phyloP scores from a whole-genome alignment of 2,888 invertebrate species.

The Phalera bucephala region DNA sequence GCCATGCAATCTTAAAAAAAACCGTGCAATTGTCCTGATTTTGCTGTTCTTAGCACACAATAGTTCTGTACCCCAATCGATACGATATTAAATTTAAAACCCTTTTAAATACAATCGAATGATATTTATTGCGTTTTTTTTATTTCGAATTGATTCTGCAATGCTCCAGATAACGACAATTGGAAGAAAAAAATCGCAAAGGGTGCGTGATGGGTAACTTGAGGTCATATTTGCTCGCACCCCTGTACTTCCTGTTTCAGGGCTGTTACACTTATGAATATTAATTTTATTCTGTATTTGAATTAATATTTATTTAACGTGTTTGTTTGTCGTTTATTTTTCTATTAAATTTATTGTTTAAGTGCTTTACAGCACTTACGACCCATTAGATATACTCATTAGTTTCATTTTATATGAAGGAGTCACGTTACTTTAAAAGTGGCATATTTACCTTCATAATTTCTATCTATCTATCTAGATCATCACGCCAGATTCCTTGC shows the following conservation, averaged over 20 bases:
- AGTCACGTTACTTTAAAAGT: no score
- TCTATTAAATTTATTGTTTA: no score
- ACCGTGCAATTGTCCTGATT: slow-evolving; percentile 48
- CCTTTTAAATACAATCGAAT: slow-evolving; percentile 79
- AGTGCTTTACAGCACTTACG: no score
- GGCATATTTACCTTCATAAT: no score
- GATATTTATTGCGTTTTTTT: slow-evolving; percentile 81
- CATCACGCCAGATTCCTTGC: no score
- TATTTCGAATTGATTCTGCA: slow-evolving; percentile 52
- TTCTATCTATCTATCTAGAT: no score
- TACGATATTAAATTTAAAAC: slow-evolving; percentile 76
- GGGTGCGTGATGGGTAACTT: slow-evolving; percentile 77
- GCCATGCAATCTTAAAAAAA: slow-evolving; percentile 41
- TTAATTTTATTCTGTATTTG: no score
- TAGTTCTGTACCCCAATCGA: slow-evolving; percentile 58
- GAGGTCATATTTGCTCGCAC: slow-evolving; percentile 80
- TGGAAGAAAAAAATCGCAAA: slow-evolving; percentile 45
- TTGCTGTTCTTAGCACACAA: slow-evolving; percentile 53
- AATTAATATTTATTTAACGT: no score
- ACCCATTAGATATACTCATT: no score
- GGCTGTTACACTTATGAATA: slow-evolving; percentile 49
- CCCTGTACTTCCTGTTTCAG: slow-evolving; percentile 77
- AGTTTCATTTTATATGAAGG: no score
- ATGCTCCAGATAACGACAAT: slow-evolving; percentile 72
- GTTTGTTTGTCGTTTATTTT: no score